A percentile compares a stretch with the other conserved stretches of the same genome.
These are phyloP conservation scores for Drosophila aff. DNA, from an alignment of 1,140 invertebrate genomes.

Conservation along the genomic window DNA sequence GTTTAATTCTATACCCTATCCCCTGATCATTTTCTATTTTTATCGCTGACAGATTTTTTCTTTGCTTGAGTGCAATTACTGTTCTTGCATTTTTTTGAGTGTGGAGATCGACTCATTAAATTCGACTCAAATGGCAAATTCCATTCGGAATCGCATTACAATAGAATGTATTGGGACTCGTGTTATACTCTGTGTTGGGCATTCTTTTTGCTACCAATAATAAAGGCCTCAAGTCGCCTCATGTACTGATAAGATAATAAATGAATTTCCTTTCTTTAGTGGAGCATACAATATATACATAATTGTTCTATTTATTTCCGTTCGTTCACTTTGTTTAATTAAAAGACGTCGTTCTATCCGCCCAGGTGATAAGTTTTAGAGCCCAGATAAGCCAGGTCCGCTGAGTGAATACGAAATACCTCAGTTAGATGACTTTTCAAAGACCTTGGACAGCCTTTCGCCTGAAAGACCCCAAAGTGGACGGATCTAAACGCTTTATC, in stretches of 20 bases:
- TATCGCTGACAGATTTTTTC: slow-evolving; percentile 10
- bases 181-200: slow-evolving; percentile 12
- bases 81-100: slow-evolving; percentile 18
- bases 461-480: slow-evolving; percentile 29
- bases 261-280: slow-evolving; percentile 14
- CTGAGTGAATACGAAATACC: slow-evolving; percentile 21
- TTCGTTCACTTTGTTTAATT: slow-evolving; percentile 70
- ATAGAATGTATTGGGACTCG: slow-evolving; percentile 1
- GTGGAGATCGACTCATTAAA: slow-evolving; percentile 27
- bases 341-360: slow-evolving; percentile 35
- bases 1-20: slow-evolving; percentile 15
- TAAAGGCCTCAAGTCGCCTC: slow-evolving; percentile 7
- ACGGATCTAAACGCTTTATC: slow-evolving; percentile 23
- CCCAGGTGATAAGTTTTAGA: slow-evolving; percentile 19
- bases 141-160: slow-evolving; percentile 43
- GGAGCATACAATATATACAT: slow-evolving; percentile 5
- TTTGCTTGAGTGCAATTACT: slow-evolving; percentile 21
- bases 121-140: slow-evolving; percentile 38
- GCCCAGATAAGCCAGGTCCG: slow-evolving; percentile 15
- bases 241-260: slow-evolving; percentile 37
- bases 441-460: slow-evolving; percentile 70
- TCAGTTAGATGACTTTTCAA: slow-evolving; percentile 65
- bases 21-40: slow-evolving; percentile 32
- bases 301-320: slow-evolving; percentile 56
- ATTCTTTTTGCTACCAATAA: slow-evolving; percentile 15